Evolutionary conservation across 2,888 invertebrate genomes (phyloP), one percentile per base, ranked within the genome.

Genomic region (Synanthedon vespiformis): DNA sequence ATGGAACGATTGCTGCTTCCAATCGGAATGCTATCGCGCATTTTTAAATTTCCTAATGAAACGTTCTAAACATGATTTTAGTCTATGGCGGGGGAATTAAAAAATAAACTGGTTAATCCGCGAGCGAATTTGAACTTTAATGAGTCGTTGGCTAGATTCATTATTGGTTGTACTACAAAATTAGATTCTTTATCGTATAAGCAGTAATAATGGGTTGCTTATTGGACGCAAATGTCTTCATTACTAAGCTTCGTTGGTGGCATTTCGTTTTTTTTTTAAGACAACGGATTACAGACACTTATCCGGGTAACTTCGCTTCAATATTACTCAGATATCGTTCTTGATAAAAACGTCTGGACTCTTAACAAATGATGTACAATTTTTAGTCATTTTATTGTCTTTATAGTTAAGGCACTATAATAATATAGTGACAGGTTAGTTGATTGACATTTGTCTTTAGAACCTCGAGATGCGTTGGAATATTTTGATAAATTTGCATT

Each of bases 151-250:
- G 49, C 53, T 61, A 62, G 56, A 57, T 57, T 50, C 13, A 54
- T 51, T 53, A 55, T 64, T 50, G 13, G 6, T 58, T 57, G 49
- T 52, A n/a, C 18, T 14, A 52, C 14, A 22, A 55, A 48, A 60
- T 61, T 55, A 60, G 61, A 60, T 68, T 64, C 62, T 68, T 72
- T 70, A 70, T 70, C 68, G 60, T 65, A 61, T 62, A 64, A 65
- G 64, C 64, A 62, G 66, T 64, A 64, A 66, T 72, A 72, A 74
- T 71, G 66, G 66, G 60, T 68, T 67, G 68, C 60, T 70, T 74
- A 72, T 74, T 67, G 65, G 63, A 72, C 64, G 70, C 66, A 68
- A 79, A 81, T 79, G 80, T 78, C 80, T 82, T 81, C 71, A 82
- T 82, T 80, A 73, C 55, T 13, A 52, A 53, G 22, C 80, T 59